Percentiles rank a stretch among this genome's conserved stretches.
Evolutionary conservation across 2,113 vertebrate species (phyloP).

Genomic region (Microcebus ravelobensis): DNA sequence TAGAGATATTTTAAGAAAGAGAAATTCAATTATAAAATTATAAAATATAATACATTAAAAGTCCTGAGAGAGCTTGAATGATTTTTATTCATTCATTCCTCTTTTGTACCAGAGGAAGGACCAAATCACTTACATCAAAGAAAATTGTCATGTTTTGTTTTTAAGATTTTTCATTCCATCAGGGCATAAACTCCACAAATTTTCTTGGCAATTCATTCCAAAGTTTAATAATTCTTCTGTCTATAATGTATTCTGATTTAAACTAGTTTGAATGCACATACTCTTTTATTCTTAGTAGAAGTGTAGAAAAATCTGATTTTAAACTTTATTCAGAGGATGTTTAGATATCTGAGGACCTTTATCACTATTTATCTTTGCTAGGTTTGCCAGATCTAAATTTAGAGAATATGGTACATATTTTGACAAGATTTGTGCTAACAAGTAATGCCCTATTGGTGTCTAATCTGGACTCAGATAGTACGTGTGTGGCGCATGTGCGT

Average conservation of each 20-base stretch:
- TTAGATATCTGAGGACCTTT: neutral
- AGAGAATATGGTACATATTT: neutral
- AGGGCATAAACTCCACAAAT: neutral
- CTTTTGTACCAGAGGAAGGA: slow-evolving; percentile 8
- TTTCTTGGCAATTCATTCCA: neutral
- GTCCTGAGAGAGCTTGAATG: neutral
- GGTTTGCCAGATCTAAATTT: neutral
- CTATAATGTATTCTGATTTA: neutral
- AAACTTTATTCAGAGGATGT: slow-evolving; percentile 5
- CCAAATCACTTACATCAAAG: neutral
- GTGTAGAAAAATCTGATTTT: slow-evolving; percentile 20
- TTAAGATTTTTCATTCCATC: neutral
- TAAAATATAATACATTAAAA: neutral
- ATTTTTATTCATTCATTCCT: slow-evolving; percentile 32
- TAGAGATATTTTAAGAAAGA: neutral
- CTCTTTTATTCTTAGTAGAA: slow-evolving; percentile 5
- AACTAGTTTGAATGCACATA: neutral
- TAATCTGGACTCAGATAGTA: neutral
- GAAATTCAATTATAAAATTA: slow-evolving; percentile 23
- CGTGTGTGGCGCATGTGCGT: neutral
- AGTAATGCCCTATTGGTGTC: neutral
- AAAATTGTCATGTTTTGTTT: neutral
- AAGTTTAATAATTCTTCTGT: neutral
- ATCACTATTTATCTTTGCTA: neutral
- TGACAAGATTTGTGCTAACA: neutral